Percentiles rank a stretch among this genome's conserved stretches.
These are phyloP conservation scores for Ips nitidus DNA, from an alignment of 1,140 invertebrate species.

Conservation along the genomic window DNA sequence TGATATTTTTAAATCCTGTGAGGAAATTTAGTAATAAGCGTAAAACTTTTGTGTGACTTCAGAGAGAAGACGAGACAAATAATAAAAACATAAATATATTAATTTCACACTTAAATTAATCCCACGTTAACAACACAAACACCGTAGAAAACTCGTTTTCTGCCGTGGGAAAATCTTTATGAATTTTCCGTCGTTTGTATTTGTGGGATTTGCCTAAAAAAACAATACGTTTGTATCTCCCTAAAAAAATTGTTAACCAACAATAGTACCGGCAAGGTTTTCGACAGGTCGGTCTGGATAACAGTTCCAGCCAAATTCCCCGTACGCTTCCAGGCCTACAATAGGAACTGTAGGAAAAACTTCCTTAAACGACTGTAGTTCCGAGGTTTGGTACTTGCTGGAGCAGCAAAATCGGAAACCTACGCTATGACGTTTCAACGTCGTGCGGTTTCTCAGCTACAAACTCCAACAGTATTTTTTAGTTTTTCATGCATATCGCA, in stretches of 20 bases:
- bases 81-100: too few species aligned
- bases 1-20: too few species aligned
- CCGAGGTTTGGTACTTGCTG: slow-evolving; percentile 36
- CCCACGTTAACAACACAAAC: slow-evolving; percentile 18
- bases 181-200: slow-evolving; percentile 1
- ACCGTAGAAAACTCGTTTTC: slow-evolving; percentile 13
- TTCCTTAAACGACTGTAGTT: slow-evolving; percentile 38
- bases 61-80: too few species aligned
- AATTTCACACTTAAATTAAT: not conserved
- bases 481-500: too few species aligned
- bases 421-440: slow-evolving; percentile 35
- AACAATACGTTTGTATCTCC: not conserved
- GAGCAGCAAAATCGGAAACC: slow-evolving; percentile 41
- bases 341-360: slow-evolving; percentile 40
- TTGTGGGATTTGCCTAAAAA: not conserved
- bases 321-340: slow-evolving; percentile 39
- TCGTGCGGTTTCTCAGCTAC: slow-evolving; percentile 40
- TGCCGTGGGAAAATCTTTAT: slow-evolving; percentile 1
- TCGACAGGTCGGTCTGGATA: slow-evolving; percentile 13
- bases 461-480: not conserved
- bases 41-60: too few species aligned
- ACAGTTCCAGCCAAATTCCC: slow-evolving; percentile 45
- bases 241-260: not conserved
- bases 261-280: not conserved
- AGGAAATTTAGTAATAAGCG: too few species aligned